phyloP scores from a whole-genome alignment of 2,797 vertebrate genomes.

The Chelidonichthys spinosus region DNA sequence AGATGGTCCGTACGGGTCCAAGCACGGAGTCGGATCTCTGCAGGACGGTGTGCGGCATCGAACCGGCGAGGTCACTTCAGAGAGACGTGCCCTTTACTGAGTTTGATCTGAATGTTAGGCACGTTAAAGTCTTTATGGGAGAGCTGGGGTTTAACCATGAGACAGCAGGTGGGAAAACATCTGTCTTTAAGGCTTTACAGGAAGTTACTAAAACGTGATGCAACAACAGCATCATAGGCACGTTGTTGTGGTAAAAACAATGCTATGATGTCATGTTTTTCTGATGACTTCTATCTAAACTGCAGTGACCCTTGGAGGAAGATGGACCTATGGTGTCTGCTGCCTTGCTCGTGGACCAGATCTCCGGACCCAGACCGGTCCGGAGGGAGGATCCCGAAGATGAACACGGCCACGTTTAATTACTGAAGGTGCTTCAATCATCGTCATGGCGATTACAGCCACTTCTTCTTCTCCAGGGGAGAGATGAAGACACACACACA shows the following conservation, averaged over 20 bases:
- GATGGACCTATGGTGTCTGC: not conserved
- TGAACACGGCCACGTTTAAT: conserved; percentile 64
- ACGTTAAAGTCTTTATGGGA: no score
- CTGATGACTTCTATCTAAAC: not conserved
- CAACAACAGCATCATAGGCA: no score
- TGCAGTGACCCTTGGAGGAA: not conserved
- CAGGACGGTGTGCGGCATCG: conserved; percentile 2
- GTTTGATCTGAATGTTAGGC: no score
- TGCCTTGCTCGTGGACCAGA: not conserved
- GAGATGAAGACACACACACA: conserved; percentile 19
- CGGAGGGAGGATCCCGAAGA: conserved; percentile 14
- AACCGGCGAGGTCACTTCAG: conserved; percentile 22
- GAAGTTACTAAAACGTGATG: no score
- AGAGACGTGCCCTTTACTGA: conserved; percentile 15
- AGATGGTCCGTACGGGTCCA: not conserved
- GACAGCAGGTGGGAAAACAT: no score
- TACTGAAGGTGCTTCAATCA: conserved; percentile 47
- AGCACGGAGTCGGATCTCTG: not conserved
- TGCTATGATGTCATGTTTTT: no score
- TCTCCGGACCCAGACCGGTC: not conserved
- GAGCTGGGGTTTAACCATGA: no score
- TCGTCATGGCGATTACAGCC: conserved; percentile 54
- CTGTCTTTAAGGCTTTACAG: no score
- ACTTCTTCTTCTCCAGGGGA: conserved; percentile 53
- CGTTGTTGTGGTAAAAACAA: no score